Conservation (phyloP, 2,888 invertebrate species). For the Lycophotia porphyrea region DNA sequence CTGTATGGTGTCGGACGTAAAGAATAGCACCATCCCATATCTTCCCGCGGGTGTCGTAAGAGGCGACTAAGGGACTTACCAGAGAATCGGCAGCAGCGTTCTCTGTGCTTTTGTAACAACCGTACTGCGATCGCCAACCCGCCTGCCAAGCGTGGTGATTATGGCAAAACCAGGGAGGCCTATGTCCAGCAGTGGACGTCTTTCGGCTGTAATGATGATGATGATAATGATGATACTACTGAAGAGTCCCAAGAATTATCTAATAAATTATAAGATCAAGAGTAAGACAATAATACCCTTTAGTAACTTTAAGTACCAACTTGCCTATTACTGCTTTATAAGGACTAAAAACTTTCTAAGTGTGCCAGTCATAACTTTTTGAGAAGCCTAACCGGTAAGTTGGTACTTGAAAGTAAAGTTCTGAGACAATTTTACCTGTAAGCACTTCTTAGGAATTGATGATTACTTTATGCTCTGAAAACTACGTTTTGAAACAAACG, state of each 20-base stretch:
- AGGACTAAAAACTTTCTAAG: slow-evolving; percentile 24
- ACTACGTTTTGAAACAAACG: slow-evolving; percentile 4
- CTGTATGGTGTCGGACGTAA: too few species aligned
- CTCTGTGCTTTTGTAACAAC: too few species aligned
- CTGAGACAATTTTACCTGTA: not conserved
- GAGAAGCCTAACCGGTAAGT: slow-evolving; percentile 8
- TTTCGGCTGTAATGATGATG: too few species aligned
- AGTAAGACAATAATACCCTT: not conserved
- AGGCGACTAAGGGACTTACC: too few species aligned
- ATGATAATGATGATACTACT: too few species aligned
- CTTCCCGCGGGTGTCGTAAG: too few species aligned
- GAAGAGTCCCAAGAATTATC: not conserved
- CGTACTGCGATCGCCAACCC: too few species aligned
- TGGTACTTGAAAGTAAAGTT: slow-evolving; percentile 17
- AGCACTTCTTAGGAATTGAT: slow-evolving; percentile 10
- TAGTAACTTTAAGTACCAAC: not conserved
- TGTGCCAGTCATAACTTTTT: slow-evolving; percentile 17
- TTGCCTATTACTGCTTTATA: not conserved
- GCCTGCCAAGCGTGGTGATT: too few species aligned
- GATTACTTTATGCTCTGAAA: not conserved
- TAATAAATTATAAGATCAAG: not conserved
- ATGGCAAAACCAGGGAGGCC: too few species aligned
- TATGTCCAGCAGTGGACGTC: too few species aligned
- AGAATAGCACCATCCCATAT: too few species aligned
- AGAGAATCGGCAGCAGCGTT: too few species aligned